A percentile compares a stretch with the other conserved stretches of the same genome.
Evolutionary conservation across 2,797 vertebrate species (phyloP).

Genomic region (Sebastiscus albofasciatus): DNA sequence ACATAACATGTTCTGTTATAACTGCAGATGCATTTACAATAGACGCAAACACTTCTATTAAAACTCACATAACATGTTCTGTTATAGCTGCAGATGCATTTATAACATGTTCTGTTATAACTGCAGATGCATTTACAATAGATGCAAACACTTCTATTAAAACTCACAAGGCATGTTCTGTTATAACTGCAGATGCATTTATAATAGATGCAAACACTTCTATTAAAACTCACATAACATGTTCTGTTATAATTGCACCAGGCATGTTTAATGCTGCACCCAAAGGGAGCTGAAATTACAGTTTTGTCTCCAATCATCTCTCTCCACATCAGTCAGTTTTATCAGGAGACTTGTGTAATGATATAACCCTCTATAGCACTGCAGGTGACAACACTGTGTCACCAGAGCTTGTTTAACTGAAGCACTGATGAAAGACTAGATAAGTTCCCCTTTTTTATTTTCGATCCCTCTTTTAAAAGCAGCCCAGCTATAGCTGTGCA

Average conservation of each 20-base stretch:
- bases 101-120: too few relatives aligned
- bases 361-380: neutral
- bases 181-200: neutral
- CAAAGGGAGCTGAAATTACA: neutral
- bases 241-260: neutral
- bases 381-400: neutral
- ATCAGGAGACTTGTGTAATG: neutral
- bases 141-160: neutral
- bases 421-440: conserved; percentile 4
- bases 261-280: neutral
- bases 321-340: neutral
- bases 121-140: neutral
- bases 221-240: neutral
- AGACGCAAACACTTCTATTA: too few relatives aligned
- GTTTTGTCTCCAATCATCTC: neutral
- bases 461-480: conserved; percentile 13
- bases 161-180: neutral
- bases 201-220: neutral
- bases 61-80: too few relatives aligned
- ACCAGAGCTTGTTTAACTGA: neutral
- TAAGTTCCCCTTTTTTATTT: conserved; percentile 37
- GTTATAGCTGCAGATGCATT: too few relatives aligned
- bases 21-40: neutral
- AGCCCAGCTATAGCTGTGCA: conserved; percentile 10
- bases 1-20: neutral